phyloP scores from a whole-genome alignment of 2,888 invertebrate genomes.

The Chromoteleia sp. region DNA sequence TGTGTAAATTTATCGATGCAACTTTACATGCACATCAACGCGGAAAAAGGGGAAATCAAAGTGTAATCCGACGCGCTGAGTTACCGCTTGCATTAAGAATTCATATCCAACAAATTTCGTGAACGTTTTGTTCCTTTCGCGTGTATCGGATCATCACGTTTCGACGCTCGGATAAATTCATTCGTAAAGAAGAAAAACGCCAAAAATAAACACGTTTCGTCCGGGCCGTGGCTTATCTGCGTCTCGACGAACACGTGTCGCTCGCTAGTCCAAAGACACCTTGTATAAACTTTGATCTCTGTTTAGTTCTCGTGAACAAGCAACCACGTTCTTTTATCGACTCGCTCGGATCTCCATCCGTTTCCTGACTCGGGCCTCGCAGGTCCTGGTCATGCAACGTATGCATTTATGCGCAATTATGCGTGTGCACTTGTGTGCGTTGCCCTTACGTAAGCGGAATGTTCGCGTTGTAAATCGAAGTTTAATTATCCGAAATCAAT shows the following conservation, averaged over 20 bases:
- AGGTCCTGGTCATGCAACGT: constrained; percentile 52
- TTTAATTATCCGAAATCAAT: not conserved
- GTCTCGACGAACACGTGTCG: constrained; percentile 22
- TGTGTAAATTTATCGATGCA: too few species aligned
- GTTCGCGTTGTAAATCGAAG: not conserved
- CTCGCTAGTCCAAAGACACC: constrained; percentile 30
- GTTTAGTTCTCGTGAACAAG: constrained; percentile 54
- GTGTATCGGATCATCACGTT: constrained; percentile 9
- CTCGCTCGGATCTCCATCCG: constrained; percentile 70
- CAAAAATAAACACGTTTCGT: constrained; percentile 29
- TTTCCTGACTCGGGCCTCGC: constrained; percentile 62
- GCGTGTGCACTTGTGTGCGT: not conserved
- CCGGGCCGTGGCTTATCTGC: constrained; percentile 28
- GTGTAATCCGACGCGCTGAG: too few species aligned
- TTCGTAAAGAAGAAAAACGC: constrained; percentile 7
- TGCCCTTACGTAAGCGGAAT: constrained; percentile 17
- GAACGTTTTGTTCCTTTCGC: not conserved
- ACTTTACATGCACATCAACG: too few species aligned
- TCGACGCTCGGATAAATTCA: constrained; percentile 18
- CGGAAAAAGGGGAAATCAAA: too few species aligned
- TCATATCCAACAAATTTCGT: not conserved
- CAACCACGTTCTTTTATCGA: constrained; percentile 71
- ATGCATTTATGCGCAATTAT: constrained; percentile 18
- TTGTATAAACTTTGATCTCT: constrained; percentile 51
- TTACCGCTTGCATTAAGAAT: too few species aligned